Evolutionary conservation across 2,113 vertebrate genomes (phyloP).

Genomic region (Notechis scutatus): DNA sequence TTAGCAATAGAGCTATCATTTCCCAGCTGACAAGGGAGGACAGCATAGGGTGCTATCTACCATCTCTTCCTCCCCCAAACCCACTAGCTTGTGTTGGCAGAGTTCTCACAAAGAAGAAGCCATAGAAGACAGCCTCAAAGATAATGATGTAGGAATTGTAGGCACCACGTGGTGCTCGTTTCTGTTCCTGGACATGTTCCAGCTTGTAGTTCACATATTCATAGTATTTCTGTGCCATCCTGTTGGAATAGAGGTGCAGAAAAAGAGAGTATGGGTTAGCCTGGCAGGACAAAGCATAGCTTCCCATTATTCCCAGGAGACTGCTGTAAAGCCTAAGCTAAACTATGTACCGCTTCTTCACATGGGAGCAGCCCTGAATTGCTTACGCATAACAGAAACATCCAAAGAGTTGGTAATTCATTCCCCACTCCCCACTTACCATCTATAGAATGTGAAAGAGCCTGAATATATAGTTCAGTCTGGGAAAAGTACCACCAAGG

Average conservation of each 20-base stretch:
- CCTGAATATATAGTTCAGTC: background rate
- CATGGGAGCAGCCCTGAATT: background rate
- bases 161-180: conserved; percentile 73
- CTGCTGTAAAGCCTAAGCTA: background rate
- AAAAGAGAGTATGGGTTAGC: background rate
- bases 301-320: background rate
- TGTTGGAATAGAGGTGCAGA: background rate
- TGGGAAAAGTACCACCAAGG: background rate
- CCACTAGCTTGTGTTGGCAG: accelerated
- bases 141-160: conserved; percentile 79
- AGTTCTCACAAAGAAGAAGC: conserved; percentile 81
- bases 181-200: conserved; percentile 81
- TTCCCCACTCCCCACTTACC: background rate
- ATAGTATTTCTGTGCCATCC: conserved; percentile 95
- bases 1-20: background rate
- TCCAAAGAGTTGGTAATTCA: background rate
- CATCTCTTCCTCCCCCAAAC: background rate
- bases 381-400: background rate
- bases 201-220: conserved; percentile 87
- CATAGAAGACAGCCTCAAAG: conserved; percentile 87
- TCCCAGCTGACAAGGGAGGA: background rate
- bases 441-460: background rate
- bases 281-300: background rate
- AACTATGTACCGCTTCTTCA: background rate
- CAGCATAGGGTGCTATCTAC: background rate